Conservation (phyloP, 1,140 invertebrate species). For the Penaeus indicus region DNA sequence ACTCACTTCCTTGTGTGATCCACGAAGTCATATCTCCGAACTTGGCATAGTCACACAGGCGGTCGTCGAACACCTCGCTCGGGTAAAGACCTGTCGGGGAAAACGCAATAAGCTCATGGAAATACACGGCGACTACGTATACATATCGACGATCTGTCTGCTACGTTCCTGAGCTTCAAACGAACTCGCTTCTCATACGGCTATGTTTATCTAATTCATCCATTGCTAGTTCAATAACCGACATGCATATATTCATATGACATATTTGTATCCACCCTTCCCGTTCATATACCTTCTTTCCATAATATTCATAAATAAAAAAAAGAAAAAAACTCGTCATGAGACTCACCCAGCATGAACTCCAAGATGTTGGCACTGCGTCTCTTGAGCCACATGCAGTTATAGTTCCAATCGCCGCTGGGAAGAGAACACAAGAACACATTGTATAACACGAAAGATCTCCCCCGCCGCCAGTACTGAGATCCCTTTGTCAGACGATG, state of each 20-base stretch:
- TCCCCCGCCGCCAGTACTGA: too few species aligned
- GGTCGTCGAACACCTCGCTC: slow-evolving; percentile 42
- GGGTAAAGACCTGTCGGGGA: slow-evolving; percentile 53
- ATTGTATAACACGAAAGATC: background rate
- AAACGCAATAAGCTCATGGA: too few species aligned
- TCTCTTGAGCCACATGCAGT: slow-evolving; percentile 77
- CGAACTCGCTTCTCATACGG: background rate
- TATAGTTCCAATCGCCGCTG: slow-evolving; percentile 78
- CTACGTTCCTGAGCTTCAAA: too few species aligned
- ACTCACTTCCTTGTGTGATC: slow-evolving; percentile 65
- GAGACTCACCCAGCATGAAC: slow-evolving; percentile 74
- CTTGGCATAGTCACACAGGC: slow-evolving; percentile 53
- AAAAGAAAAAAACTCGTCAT: background rate
- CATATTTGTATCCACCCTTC: too few species aligned
- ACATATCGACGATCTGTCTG: too few species aligned
- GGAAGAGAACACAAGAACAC: background rate
- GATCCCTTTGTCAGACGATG: too few species aligned
- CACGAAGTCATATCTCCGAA: slow-evolving; percentile 63
- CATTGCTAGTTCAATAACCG: too few species aligned
- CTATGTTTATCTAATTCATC: background rate
- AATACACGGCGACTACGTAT: too few species aligned
- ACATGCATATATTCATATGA: too few species aligned
- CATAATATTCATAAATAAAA: background rate
- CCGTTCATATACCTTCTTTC: too few species aligned
- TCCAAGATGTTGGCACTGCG: slow-evolving; percentile 78